Conservation (phyloP, 2,888 invertebrate species). For the Orthonychiurus folsomi region DNA sequence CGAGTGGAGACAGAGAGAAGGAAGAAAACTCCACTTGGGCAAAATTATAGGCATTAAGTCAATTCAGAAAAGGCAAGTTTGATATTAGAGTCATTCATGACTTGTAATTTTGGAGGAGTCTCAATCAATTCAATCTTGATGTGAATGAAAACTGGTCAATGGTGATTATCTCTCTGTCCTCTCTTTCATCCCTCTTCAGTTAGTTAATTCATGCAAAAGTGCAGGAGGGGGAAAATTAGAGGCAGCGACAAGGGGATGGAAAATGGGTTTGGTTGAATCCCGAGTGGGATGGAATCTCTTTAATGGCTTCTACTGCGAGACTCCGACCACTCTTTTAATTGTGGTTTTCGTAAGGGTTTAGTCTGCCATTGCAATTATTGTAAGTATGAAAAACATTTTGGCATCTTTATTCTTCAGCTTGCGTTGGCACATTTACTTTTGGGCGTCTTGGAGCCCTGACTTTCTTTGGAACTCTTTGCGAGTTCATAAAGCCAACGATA, state of each 20-base stretch:
- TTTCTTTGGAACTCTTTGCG: too few species aligned
- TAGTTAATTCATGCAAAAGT: not conserved
- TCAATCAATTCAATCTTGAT: constrained; percentile 30
- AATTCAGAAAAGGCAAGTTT: constrained; percentile 24
- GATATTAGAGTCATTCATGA: constrained; percentile 33
- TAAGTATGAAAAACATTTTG: too few species aligned
- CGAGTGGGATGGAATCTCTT: constrained; percentile 7
- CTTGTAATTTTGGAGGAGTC: constrained; percentile 28
- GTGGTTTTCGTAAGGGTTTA: too few species aligned
- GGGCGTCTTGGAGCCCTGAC: too few species aligned
- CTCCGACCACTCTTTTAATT: constrained; percentile 11
- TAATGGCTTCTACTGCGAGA: constrained; percentile 13
- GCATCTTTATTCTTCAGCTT: too few species aligned
- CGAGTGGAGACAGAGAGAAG: constrained; percentile 6
- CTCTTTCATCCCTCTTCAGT: not conserved
- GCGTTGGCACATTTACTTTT: too few species aligned
- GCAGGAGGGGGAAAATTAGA: not conserved
- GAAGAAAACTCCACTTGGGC: constrained; percentile 20
- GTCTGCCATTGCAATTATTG: too few species aligned
- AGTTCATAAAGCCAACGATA: too few species aligned
- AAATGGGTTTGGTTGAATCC: constrained; percentile 8
- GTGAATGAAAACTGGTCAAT: not conserved
- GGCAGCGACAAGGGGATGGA: too few species aligned
- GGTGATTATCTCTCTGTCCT: not conserved
- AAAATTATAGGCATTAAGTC: constrained; percentile 33